phyloP scores from a whole-genome alignment of 2,113 vertebrate genomes.

The Vidua macroura region DNA sequence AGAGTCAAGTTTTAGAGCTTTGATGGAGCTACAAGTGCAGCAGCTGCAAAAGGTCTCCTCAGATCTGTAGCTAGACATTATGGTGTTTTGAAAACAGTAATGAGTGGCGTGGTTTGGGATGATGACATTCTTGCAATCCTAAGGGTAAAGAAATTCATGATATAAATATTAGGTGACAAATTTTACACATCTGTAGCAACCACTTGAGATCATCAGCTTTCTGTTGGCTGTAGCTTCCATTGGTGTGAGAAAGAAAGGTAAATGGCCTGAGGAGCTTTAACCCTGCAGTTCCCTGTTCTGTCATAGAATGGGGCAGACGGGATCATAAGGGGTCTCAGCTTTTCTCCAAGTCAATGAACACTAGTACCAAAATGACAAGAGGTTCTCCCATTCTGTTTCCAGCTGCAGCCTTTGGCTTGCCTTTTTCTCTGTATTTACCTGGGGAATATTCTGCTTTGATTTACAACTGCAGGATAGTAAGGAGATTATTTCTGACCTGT shows the following conservation, averaged over 20 bases:
- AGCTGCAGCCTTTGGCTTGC: not conserved
- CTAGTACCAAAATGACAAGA: not conserved
- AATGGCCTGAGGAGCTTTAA: not conserved
- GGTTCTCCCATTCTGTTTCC: not conserved
- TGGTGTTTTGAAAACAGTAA: not conserved
- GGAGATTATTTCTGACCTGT: not conserved
- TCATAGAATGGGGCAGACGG: accelerated
- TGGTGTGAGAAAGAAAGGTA: not conserved
- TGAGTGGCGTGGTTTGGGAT: not conserved
- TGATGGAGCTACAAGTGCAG: not conserved
- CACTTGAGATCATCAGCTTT: not conserved
- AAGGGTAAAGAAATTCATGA: not conserved
- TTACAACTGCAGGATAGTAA: not conserved
- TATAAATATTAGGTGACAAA: not conserved
- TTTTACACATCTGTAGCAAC: not conserved
- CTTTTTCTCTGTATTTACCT: not conserved
- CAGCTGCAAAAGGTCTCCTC: not conserved
- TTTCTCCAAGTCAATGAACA: not conserved
- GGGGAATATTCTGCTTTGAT: not conserved
- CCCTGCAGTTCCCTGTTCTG: not conserved
- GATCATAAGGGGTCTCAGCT: not conserved
- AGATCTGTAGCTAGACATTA: not conserved
- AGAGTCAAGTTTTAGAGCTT: not conserved
- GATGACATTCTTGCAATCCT: not conserved
- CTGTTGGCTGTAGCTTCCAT: not conserved